These are phyloP conservation scores for Xenopus petersii DNA, from an alignment of 2,797 vertebrate genomes.

Conservation along the genomic window DNA sequence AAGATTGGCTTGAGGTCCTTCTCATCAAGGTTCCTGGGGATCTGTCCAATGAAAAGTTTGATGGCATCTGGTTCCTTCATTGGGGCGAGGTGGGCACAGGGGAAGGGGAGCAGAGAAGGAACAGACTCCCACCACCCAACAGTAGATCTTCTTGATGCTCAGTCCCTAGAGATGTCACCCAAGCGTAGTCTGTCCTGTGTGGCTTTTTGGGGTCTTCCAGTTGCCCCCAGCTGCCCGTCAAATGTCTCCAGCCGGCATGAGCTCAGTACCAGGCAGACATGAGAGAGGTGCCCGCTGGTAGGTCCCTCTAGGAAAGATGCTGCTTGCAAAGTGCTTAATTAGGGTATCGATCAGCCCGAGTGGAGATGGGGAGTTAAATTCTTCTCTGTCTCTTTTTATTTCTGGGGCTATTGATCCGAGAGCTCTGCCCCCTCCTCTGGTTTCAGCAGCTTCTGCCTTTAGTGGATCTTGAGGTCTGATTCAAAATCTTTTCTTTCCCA, in stretches of 20 bases:
- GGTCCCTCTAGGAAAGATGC: background rate
- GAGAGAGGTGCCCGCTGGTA: background rate
- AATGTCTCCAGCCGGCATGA: background rate
- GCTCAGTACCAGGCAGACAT: too few species aligned
- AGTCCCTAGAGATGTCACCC: background rate
- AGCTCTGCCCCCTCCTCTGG: conserved; percentile 12
- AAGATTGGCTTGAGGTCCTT: conserved; percentile 96
- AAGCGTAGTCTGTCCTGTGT: conserved; percentile 87
- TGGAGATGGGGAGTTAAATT: background rate
- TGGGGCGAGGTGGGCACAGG: conserved; percentile 68
- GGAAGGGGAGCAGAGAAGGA: conserved; percentile 19
- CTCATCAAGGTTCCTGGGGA: conserved; percentile 93
- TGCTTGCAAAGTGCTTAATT: conserved; percentile 4
- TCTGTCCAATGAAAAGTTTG: conserved; percentile 98
- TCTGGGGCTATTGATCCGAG: conserved; percentile 12
- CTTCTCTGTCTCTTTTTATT: background rate
- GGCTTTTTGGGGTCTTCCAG: conserved; percentile 98
- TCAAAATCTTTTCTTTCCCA: conserved; percentile 44
- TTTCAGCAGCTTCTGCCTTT: conserved; percentile 14
- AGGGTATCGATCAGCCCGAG: conserved; percentile 11
- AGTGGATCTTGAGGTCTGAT: conserved; percentile 30
- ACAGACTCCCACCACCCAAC: conserved; percentile 17
- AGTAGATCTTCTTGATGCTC: background rate
- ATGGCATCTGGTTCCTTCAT: conserved; percentile 99
- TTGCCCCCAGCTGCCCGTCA: conserved; percentile 70